phyloP scores from a whole-genome alignment of 1,140 invertebrate species.

The Drosophila mauritiana region DNA sequence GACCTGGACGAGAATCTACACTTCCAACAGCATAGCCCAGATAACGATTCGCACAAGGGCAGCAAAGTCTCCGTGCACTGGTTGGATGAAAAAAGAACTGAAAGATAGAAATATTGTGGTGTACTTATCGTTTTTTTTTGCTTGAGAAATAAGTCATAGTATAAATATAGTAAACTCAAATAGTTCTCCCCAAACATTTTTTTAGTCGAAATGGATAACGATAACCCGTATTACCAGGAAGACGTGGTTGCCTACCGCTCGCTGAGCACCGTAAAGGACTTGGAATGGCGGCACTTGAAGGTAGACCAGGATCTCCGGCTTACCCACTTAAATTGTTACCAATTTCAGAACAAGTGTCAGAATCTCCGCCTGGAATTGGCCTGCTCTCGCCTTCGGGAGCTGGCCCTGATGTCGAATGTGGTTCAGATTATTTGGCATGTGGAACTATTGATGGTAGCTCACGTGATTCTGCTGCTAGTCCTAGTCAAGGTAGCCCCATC shows the following conservation, averaged over 20 bases:
- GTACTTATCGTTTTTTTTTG: no score
- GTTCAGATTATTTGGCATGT: conserved; percentile 4
- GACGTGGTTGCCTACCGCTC: conserved; percentile 4
- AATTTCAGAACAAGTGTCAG: conserved; percentile 13
- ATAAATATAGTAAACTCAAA: no score
- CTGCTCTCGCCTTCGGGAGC: not conserved
- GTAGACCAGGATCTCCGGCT: conserved; percentile 10
- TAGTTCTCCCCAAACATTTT: no score
- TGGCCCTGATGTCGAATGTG: not conserved
- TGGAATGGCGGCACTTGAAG: conserved; percentile 23
- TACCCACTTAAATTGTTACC: not conserved
- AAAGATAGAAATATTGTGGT: not conserved
- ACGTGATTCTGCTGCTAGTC: conserved; percentile 2
- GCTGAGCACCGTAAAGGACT: not conserved
- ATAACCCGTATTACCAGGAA: not conserved
- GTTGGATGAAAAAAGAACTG: not conserved
- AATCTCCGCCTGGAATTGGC: conserved; percentile 10
- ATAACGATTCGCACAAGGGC: not conserved
- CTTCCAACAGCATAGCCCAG: conserved; percentile 68
- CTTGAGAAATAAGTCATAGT: no score
- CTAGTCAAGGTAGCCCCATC: conserved; percentile 12
- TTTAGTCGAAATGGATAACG: not conserved
- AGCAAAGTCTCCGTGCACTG: not conserved
- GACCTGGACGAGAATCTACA: conserved; percentile 86
- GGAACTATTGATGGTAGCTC: conserved; percentile 15